Evolutionary conservation across 2,888 invertebrate species (phyloP), one percentile per base, ranked within the genome.

Genomic region (Nomada fucata): DNA sequence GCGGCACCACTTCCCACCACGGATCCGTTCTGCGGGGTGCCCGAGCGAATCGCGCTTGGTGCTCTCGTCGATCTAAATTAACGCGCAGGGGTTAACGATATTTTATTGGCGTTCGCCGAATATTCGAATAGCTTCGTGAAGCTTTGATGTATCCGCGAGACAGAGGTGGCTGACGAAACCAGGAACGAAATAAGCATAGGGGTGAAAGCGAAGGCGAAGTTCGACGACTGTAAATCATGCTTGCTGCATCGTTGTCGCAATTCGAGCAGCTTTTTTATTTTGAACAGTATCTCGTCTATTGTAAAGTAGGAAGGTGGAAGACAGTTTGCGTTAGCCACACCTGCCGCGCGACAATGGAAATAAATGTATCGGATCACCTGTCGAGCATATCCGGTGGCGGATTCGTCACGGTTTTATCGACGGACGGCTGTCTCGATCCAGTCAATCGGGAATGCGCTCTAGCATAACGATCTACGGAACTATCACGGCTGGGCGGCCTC

Each of bases 401-500:
- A 71, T 91, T 90, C 55, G 90, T 76, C 67, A 92, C 82, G 64
- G 94, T 94, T 84, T 96, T 96, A 91, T 98, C 97, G 72, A 97
- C 96, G 20, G 97, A 97, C 50, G 97, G 95, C 92, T 97, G 97
- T 79, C 97, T 95, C 0, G 97, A 97, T 86, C 95, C 95, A 88
- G 95, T 95, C 85, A 96, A 92, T 78, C 96, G 94, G 86, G 95
- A 95, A 68, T 96, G 95, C 36, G 97, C 96, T 82, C 97, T 95
- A 7, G 96, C 96, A 92, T 97, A 97, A 82, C 97, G 95, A 94
- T 98, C 98, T 63, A 97, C 97, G 88, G 97, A 97, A 81, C 97
- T 96, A 93, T 98, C 97, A 92, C 98, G 95, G 94, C 98, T 98
- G 0, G 98, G 97, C 71, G 98, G 97, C 93, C 97, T 95, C 94